These are phyloP conservation scores for Anguilla pacifica DNA, from an alignment of 2,797 vertebrate species.

Conservation along the genomic window DNA sequence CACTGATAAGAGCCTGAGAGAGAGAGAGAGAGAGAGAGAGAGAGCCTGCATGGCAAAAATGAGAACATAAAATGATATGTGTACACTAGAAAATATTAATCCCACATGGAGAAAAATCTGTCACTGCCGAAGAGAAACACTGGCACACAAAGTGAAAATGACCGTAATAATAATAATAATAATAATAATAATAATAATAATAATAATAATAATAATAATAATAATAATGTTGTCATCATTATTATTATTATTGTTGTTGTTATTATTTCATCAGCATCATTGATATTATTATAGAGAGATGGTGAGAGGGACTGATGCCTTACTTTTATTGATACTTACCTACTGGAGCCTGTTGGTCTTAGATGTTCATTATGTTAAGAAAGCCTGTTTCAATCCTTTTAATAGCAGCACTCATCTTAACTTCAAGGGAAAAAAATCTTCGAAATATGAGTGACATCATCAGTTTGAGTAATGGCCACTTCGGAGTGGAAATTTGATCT, in stretches of 20 bases:
- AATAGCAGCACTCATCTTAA: background rate
- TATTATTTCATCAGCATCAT: too few species aligned
- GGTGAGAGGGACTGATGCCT: background rate
- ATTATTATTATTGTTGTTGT: too few species aligned
- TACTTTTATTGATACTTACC: background rate
- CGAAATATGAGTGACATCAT: slow-evolving; percentile 10
- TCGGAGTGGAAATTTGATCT: background rate
- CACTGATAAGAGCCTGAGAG: slow-evolving; percentile 81
- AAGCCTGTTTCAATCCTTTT: background rate
- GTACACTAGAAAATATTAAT: too few species aligned
- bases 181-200: too few species aligned
- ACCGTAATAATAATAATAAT: too few species aligned
- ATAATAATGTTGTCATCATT: too few species aligned
- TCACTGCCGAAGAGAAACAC: too few species aligned
- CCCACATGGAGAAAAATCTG: too few species aligned
- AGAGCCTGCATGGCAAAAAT: background rate
- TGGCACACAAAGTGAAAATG: too few species aligned
- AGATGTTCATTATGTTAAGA: background rate
- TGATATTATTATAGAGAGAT: slow-evolving; percentile 51
- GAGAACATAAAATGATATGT: too few species aligned
- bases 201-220: too few species aligned
- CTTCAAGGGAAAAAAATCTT: background rate
- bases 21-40: slow-evolving; percentile 45
- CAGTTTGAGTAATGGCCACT: background rate
- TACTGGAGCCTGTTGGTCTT: background rate